A percentile compares a stretch with the other conserved stretches of the same genome.
phyloP scores from a whole-genome alignment of 2,113 vertebrate species.

The Brachyistius frenatus region DNA sequence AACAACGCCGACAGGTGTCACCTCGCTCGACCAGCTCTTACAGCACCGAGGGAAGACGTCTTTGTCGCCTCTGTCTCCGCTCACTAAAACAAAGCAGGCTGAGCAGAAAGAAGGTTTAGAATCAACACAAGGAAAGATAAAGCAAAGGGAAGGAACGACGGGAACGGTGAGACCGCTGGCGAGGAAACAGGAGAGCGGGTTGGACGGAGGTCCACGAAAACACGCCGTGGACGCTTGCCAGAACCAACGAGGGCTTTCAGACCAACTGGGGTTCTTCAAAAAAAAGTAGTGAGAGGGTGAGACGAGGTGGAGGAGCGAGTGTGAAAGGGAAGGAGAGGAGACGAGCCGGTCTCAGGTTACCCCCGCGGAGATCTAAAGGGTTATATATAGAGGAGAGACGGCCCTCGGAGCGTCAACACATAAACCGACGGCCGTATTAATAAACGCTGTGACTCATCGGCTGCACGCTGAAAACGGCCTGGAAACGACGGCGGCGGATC shows the following conservation, averaged over 20 bases:
- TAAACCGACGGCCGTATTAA: slow-evolving; percentile 76
- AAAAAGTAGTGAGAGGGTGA: slow-evolving; percentile 25
- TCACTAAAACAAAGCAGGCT: not conserved
- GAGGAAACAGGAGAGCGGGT: slow-evolving; percentile 11
- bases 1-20: slow-evolving; percentile 52
- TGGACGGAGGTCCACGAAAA: not conserved
- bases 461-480: slow-evolving; percentile 55
- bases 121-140: not conserved
- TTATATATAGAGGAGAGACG: slow-evolving; percentile 81
- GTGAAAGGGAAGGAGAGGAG: slow-evolving; percentile 53
- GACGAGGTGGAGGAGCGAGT: slow-evolving; percentile 36
- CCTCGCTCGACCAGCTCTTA: slow-evolving; percentile 13
- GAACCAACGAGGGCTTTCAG: slow-evolving; percentile 30
- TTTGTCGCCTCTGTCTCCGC: not conserved
- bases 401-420: slow-evolving; percentile 79
- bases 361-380: slow-evolving; percentile 68
- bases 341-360: slow-evolving; percentile 80
- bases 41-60: slow-evolving; percentile 1
- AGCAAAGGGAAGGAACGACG: slow-evolving; percentile 40
- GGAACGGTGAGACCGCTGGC: slow-evolving; percentile 26
- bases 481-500: slow-evolving; percentile 50
- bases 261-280: slow-evolving; percentile 23
- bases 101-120: not conserved
- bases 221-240: not conserved
- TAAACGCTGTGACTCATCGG: slow-evolving; percentile 71